Evolutionary conservation across 2,113 vertebrate species (phyloP).

Genomic region (Sander vitreus): DNA sequence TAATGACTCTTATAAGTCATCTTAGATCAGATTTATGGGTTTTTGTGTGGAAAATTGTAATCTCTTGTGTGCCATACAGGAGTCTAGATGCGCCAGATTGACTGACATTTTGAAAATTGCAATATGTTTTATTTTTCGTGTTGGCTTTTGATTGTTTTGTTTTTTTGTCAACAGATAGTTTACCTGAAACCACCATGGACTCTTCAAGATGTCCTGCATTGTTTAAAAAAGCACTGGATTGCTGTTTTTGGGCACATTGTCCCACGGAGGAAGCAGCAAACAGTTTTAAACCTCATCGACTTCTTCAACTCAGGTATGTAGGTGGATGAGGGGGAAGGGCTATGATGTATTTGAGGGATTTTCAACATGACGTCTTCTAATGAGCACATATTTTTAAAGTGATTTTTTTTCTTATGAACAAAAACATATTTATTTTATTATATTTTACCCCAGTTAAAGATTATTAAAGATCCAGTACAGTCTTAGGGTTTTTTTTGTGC

Average conservation of each 20-base stretch:
- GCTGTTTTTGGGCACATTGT: slow-evolving; percentile 92
- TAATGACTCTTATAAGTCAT: not conserved
- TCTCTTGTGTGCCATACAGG: not conserved
- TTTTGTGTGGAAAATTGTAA: not conserved
- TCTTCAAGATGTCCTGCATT: slow-evolving; percentile 86
- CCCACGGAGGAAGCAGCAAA: slow-evolving; percentile 83
- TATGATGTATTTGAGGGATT: not conserved
- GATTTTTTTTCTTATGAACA: not conserved
- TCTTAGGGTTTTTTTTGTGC: not conserved
- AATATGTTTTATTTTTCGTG: not conserved
- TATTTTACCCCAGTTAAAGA: not conserved
- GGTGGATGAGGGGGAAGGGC: not conserved
- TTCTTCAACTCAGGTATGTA: slow-evolving; percentile 86
- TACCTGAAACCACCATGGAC: slow-evolving; percentile 93
- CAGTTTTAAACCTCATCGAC: slow-evolving; percentile 83
- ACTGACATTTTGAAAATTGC: not conserved
- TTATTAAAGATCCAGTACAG: not conserved
- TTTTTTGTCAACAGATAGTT: slow-evolving; percentile 84
- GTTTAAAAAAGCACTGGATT: slow-evolving; percentile 93
- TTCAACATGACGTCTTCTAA: not conserved
- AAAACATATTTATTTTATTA: slow-evolving; percentile 1
- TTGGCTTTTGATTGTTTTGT: not conserved
- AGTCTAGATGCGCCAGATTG: no score
- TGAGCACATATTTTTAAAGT: not conserved
- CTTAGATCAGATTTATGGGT: not conserved